phyloP scores from a whole-genome alignment of 2,113 vertebrate species.

The Cyanocitta stelleri region DNA sequence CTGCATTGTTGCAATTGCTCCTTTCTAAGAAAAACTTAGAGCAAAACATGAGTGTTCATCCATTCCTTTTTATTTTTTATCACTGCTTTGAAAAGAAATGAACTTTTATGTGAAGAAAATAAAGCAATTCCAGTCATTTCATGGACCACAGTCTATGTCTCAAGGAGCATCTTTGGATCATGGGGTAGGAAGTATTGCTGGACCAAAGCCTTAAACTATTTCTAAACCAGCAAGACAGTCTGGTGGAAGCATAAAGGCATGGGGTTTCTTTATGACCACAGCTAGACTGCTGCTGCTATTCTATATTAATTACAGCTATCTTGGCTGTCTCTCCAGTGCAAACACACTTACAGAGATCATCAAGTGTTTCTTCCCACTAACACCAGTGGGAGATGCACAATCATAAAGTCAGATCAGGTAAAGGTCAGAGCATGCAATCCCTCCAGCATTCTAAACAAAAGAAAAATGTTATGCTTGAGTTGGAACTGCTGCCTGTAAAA shows the following conservation, averaged over 20 bases:
- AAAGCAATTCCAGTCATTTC: not conserved
- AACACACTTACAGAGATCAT: not conserved
- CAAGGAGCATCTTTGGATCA: not conserved
- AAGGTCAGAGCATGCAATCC: not conserved
- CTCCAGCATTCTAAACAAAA: not conserved
- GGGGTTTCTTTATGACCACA: not conserved
- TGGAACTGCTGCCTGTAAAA: not conserved
- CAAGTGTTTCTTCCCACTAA: not conserved
- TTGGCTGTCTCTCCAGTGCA: not conserved
- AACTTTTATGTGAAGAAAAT: not conserved
- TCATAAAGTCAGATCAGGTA: not conserved
- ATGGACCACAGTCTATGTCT: not conserved
- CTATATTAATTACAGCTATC: not conserved
- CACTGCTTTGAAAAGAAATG: not conserved
- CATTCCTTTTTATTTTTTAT: not conserved
- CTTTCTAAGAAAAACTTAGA: not conserved
- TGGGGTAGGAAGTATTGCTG: not conserved
- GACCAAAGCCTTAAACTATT: not conserved
- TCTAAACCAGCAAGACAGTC: not conserved
- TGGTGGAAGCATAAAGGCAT: not conserved
- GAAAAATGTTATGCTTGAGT: not conserved
- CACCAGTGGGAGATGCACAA: not conserved
- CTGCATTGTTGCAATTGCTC: not conserved
- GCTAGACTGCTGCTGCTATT: not conserved
- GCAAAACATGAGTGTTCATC: not conserved